phyloP scores from a whole-genome alignment of 2,888 invertebrate species.

The Elegia similella region DNA sequence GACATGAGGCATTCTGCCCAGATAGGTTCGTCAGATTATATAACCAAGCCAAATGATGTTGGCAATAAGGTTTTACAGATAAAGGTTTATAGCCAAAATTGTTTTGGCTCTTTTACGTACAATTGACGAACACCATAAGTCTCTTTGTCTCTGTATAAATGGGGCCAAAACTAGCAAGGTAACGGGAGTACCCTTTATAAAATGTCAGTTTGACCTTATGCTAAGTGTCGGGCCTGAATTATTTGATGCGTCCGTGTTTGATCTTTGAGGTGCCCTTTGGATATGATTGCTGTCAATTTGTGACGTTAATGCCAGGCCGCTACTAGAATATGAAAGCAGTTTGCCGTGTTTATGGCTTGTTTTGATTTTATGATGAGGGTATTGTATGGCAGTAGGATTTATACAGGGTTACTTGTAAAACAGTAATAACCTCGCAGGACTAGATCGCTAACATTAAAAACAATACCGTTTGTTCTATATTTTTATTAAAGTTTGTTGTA shows the following conservation, averaged over 20 bases:
- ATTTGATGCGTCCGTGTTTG: conserved; percentile 60
- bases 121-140: conserved; percentile 25
- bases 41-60: no score
- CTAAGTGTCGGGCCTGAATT: conserved; percentile 65
- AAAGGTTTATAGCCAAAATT: background rate
- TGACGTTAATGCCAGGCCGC: conserved; percentile 38
- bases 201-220: conserved; percentile 81
- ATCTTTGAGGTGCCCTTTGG: conserved; percentile 70
- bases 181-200: conserved; percentile 35
- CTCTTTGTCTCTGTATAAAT: conserved; percentile 52
- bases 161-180: conserved; percentile 29
- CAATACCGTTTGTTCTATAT: no score
- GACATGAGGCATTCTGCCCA: no score
- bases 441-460: no score
- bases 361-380: background rate
- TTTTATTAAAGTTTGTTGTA: no score
- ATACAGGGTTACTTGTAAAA: no score
- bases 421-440: no score
- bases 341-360: conserved; percentile 3
- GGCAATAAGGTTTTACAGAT: background rate
- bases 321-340: conserved; percentile 21
- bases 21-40: no score
- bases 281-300: conserved; percentile 66
- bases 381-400: background rate
- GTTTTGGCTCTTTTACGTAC: background rate